Percentiles rank a stretch among this genome's conserved stretches.
phyloP scores from a whole-genome alignment of 2,113 vertebrate genomes.

The Hemicordylus capensis region DNA sequence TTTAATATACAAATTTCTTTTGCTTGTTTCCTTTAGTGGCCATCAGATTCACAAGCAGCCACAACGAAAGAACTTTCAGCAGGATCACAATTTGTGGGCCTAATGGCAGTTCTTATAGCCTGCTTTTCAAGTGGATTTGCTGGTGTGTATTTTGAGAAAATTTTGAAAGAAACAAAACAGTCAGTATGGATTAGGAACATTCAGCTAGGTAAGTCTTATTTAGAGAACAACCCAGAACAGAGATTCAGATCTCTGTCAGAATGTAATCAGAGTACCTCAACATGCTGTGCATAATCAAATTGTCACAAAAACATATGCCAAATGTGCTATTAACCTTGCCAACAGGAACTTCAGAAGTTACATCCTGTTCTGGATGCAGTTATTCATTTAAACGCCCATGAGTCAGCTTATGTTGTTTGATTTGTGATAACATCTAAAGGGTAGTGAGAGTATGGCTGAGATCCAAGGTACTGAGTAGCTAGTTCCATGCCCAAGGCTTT shows the following conservation, averaged over 20 bases:
- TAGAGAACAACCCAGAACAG: slow-evolving; percentile 10
- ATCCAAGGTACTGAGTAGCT: not conserved
- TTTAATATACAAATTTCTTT: not conserved
- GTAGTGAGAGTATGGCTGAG: not conserved
- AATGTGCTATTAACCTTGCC: slow-evolving; percentile 16
- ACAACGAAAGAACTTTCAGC: slow-evolving; percentile 81
- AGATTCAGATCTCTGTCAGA: not conserved
- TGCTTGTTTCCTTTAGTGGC: slow-evolving; percentile 84
- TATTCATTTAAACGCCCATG: not conserved
- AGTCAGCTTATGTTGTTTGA: slow-evolving; percentile 4
- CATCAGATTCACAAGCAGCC: slow-evolving; percentile 79
- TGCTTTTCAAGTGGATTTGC: slow-evolving; percentile 98
- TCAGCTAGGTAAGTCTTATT: slow-evolving; percentile 87
- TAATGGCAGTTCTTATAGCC: slow-evolving; percentile 90
- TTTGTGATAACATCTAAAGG: not conserved
- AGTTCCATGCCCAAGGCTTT: not conserved
- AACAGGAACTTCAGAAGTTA: not conserved
- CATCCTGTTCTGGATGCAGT: slow-evolving; percentile 27
- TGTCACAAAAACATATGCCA: slow-evolving; percentile 4
- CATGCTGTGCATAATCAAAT: not conserved
- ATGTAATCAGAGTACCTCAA: not conserved
- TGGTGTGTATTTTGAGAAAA: slow-evolving; percentile 98
- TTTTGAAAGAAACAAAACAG: slow-evolving; percentile 96
- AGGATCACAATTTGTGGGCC: slow-evolving; percentile 90
- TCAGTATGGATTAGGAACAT: slow-evolving; percentile 99